A percentile compares a stretch with the other conserved stretches of the same genome.
These are phyloP conservation scores for Rhinoraja longicauda DNA, from an alignment of 2,797 vertebrate species.

Conservation along the genomic window DNA sequence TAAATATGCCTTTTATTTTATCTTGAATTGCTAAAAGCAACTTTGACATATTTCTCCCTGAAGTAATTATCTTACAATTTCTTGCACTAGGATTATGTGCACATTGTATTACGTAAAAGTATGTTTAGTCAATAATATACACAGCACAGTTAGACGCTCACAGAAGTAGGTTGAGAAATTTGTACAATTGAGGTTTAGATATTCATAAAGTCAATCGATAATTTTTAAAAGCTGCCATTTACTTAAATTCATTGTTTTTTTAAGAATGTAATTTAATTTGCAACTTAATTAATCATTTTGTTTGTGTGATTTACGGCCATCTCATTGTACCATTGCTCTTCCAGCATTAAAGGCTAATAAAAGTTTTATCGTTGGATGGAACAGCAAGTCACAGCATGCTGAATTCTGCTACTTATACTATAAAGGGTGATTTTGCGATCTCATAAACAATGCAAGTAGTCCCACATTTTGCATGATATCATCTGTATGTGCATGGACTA, in stretches of 20 bases:
- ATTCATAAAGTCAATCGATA: neutral
- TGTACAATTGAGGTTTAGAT: neutral
- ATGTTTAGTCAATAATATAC: neutral
- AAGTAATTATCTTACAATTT: neutral
- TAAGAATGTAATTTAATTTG: neutral
- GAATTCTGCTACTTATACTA: constrained; percentile 8
- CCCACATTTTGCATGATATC: neutral
- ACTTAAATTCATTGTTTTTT: neutral
- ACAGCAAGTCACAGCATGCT: neutral
- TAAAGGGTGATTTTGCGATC: constrained; percentile 9
- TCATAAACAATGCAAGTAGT: neutral
- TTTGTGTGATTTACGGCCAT: neutral
- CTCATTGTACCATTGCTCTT: neutral
- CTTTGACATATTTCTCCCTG: neutral
- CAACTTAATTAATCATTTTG: neutral
- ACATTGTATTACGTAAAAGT: neutral
- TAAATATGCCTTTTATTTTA: neutral
- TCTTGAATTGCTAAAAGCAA: neutral
- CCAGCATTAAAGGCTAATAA: neutral
- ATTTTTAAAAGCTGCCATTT: neutral
- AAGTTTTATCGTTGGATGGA: neutral
- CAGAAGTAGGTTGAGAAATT: neutral
- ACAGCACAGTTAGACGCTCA: neutral
- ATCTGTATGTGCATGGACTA: neutral
- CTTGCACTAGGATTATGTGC: neutral